Evolutionary conservation across 2,888 invertebrate genomes (phyloP), one percentile per base, ranked within the genome.

Genomic region (Callosobruchus maculatus): DNA sequence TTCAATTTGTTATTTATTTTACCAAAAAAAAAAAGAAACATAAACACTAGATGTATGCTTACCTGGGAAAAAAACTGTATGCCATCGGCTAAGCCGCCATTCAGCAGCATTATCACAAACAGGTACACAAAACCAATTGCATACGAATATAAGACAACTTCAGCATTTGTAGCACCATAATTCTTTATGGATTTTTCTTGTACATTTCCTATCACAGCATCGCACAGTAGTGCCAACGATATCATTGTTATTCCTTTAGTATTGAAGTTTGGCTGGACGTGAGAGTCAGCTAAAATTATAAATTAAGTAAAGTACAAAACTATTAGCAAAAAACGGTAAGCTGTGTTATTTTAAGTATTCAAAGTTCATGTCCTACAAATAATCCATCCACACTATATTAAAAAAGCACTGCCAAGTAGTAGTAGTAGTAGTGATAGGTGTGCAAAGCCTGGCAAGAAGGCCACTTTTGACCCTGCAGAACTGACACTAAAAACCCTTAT

Each of bases 131-230:
- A 95, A 3, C 96, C 98, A 79, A 98, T 91, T 0, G 93, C 92
- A 86, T 98, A 98, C 0, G 98, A 98, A 84, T 96, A 97, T 73
- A 96, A 90, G 0, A 97, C 97, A 71, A 98, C 94, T 90, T 98
- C 98, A 78, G 95, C 94, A 86, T 96, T 97, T 0, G 93, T 89
- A 0, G 96, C 96, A 77, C 92, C 91, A 84, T 93, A 91, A 76
- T 91, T 91, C 82, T 94, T 95, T 94, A 99, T 97, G 0, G 94
- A 93, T 85, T 97, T 97, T 86, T 99, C 98, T 87, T 99, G 98
- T 0, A 98, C 94, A 88, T 99, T 99, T 21, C 98, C 98, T 78
- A 99, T 98, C 13, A 95, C 91, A 0, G 98, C 98, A 88, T 99
- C 98, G 83, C 97, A 98, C 2, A 97, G 87, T 72, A 99, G 87